Conservation (phyloP, 2,888 invertebrate genomes). For the Pseudolycoriella hygida region DNA sequence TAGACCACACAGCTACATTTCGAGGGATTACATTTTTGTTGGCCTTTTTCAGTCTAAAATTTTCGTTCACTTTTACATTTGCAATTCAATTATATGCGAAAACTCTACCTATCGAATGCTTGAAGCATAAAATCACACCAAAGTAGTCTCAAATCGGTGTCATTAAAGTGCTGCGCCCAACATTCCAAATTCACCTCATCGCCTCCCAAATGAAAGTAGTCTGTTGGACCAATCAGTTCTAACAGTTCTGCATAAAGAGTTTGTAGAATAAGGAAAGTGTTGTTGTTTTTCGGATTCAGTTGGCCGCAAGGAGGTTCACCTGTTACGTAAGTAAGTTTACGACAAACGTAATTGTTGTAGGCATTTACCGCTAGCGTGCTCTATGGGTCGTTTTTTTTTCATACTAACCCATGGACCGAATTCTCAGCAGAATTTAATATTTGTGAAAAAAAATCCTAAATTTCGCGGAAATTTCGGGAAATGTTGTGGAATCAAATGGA, state of each 20-base stretch:
- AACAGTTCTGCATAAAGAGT: constrained; percentile 58
- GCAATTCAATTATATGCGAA: not conserved
- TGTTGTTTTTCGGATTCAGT: constrained; percentile 62
- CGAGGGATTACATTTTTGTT: constrained; percentile 24
- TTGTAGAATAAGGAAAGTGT: constrained; percentile 54
- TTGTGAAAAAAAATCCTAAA: too few species aligned
- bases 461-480: too few species aligned
- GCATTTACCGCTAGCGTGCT: too few species aligned
- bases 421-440: too few species aligned
- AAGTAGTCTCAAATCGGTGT: constrained; percentile 55
- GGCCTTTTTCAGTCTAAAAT: constrained; percentile 21
- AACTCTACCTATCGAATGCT: constrained; percentile 26
- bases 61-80: constrained; percentile 7
- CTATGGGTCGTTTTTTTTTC: too few species aligned
- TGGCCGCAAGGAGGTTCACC: constrained; percentile 72
- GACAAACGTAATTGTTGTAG: too few species aligned
- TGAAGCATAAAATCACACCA: constrained; percentile 64
- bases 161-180: constrained; percentile 58
- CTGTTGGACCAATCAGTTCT: constrained; percentile 53
- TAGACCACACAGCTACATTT: constrained; percentile 53
- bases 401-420: too few species aligned
- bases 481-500: too few species aligned
- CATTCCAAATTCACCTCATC: constrained; percentile 56
- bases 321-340: too few species aligned
- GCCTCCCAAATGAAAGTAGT: constrained; percentile 63